Evolutionary conservation across 35 echinoderm and acorn worm species (phyloP).

Genomic region (Heliocidaris erythrogramma): DNA sequence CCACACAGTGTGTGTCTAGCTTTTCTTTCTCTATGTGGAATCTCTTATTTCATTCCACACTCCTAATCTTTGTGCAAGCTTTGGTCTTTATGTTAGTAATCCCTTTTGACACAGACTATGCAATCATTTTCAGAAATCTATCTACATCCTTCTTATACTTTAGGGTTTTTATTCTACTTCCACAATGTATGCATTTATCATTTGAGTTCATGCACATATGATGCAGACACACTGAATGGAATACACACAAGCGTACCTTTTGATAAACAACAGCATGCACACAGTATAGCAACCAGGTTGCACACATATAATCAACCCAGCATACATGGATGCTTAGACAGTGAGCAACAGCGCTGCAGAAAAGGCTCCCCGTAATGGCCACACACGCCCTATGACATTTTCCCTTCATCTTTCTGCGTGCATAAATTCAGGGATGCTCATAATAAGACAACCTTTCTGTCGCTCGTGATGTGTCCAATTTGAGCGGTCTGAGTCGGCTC

Average conservation of each 20-base stretch:
- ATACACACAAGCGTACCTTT: background rate
- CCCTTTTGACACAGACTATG: background rate
- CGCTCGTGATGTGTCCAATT: slow-evolving; percentile 21
- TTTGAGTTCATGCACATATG: background rate
- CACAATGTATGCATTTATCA: background rate
- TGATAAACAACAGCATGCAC: background rate
- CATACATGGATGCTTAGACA: background rate
- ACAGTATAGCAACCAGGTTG: background rate
- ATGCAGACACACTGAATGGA: background rate
- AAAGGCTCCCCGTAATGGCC: slow-evolving; percentile 20
- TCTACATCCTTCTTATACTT: background rate
- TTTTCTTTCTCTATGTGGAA: too few species aligned
- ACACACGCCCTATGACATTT: slow-evolving; percentile 37
- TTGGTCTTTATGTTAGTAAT: background rate
- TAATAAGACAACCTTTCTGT: slow-evolving; percentile 37
- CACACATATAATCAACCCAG: background rate
- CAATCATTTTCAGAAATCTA: background rate
- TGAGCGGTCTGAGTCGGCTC: background rate
- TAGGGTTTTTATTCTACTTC: background rate
- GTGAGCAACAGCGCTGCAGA: slow-evolving; percentile 7
- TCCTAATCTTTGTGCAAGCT: background rate
- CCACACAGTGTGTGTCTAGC: too few species aligned
- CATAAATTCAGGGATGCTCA: slow-evolving; percentile 42
- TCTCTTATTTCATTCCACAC: background rate
- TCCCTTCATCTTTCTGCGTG: background rate